Percentiles rank a stretch among this genome's conserved stretches.
phyloP scores from a whole-genome alignment of 2,888 invertebrate species.

The Sarcophaga carnaria region DNA sequence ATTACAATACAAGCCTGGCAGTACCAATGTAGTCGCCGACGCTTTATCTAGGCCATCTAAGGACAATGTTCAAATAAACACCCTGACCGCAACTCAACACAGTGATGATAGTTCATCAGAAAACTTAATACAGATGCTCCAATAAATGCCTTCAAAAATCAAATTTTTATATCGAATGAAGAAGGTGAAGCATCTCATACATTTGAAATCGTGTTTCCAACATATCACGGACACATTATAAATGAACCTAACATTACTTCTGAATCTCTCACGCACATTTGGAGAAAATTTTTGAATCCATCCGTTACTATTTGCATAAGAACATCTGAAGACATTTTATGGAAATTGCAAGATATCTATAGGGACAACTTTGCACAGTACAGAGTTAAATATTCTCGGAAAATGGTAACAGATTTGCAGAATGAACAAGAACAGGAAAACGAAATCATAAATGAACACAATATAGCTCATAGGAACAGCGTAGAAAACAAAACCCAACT shows the following conservation, averaged over 20 bases:
- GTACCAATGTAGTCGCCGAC: no score
- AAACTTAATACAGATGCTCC: conserved; percentile 60
- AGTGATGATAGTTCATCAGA: conserved; percentile 66
- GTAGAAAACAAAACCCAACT: neutral
- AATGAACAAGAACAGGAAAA: no score
- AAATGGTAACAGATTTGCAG: neutral
- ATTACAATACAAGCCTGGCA: conserved; percentile 55
- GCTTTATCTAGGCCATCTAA: neutral
- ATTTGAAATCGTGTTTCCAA: conserved; percentile 47
- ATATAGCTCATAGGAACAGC: no score
- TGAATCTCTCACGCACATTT: no score
- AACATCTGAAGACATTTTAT: conserved; percentile 44
- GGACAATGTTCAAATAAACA: conserved; percentile 42
- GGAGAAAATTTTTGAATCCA: no score
- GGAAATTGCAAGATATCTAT: conserved; percentile 48
- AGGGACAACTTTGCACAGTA: conserved; percentile 30
- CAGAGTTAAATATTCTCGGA: neutral
- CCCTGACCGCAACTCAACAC: conserved; percentile 37
- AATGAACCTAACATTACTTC: conserved; percentile 14
- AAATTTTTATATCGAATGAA: conserved; percentile 44
- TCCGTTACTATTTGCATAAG: conserved; percentile 41
- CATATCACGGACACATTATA: conserved; percentile 23
- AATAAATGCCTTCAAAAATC: conserved; percentile 66
- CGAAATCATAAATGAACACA: no score
- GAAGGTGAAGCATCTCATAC: conserved; percentile 19